Conservation (phyloP, 2,113 vertebrate genomes). For the Anser brachyrhynchus region DNA sequence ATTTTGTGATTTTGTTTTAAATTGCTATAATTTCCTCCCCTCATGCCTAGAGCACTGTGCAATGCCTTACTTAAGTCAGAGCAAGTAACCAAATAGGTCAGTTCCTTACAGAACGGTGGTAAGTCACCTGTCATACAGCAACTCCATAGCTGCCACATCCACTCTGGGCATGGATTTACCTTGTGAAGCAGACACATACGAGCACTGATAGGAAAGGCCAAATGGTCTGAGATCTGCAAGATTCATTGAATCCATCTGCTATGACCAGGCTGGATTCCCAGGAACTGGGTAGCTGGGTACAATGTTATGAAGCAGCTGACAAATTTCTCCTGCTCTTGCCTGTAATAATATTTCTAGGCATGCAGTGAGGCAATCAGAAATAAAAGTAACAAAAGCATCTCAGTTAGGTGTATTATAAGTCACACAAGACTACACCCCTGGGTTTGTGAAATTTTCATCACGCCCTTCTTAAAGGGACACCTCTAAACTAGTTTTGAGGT, state of each 20-base stretch:
- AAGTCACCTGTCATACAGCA: not conserved
- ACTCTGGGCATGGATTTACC: not conserved
- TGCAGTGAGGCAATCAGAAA: not conserved
- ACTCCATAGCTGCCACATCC: not conserved
- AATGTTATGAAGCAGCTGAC: not conserved
- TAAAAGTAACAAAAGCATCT: not conserved
- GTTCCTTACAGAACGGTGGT: not conserved
- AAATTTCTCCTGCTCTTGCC: not conserved
- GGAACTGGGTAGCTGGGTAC: not conserved
- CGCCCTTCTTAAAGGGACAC: not conserved
- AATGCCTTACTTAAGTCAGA: not conserved
- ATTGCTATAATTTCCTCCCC: not conserved
- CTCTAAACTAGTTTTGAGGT: not conserved
- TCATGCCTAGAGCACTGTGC: not conserved
- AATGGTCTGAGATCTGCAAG: not conserved
- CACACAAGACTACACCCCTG: not conserved
- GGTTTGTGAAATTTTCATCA: not conserved
- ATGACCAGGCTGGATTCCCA: not conserved
- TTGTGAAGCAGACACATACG: not conserved
- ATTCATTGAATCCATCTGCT: not conserved
- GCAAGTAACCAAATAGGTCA: not conserved
- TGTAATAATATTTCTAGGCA: not conserved
- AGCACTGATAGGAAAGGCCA: not conserved
- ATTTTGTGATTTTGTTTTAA: slow-evolving; percentile 28
- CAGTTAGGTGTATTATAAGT: not conserved